Evolutionary conservation across 2,797 vertebrate genomes (phyloP).

Genomic region (Typhlichthys subterraneus): DNA sequence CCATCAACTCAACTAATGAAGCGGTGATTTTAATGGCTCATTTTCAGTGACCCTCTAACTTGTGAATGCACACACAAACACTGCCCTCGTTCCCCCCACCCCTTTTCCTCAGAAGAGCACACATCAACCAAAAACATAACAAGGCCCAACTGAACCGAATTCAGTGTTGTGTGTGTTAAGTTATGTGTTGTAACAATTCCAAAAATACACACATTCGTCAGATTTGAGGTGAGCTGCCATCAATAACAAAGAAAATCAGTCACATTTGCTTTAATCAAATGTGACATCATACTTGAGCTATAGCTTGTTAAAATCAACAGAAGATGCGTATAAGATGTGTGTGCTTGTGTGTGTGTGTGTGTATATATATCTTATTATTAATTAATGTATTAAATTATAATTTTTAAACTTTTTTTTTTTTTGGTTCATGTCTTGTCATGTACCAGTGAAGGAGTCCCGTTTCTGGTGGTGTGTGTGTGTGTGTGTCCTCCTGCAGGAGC

Average conservation of each 20-base stretch:
- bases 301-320: constrained; percentile 19
- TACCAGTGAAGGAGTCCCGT: too few species aligned
- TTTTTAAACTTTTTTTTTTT: too few species aligned
- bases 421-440: too few species aligned
- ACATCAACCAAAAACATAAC: too few species aligned
- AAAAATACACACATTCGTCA: too few species aligned
- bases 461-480: constrained; percentile 14
- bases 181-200: too few species aligned
- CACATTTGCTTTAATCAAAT: constrained; percentile 24
- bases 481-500: constrained; percentile 1
- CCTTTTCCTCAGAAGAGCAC: neutral
- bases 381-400: too few species aligned
- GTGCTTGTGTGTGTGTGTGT: neutral
- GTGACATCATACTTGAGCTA: neutral
- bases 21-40: constrained; percentile 38
- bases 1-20: constrained; percentile 53
- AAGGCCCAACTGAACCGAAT: too few species aligned
- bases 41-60: constrained; percentile 33
- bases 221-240: too few species aligned
- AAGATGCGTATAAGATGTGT: neutral
- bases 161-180: too few species aligned
- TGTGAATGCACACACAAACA: constrained; percentile 16
- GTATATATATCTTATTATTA: neutral
- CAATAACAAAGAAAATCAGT: neutral
- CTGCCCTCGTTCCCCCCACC: constrained; percentile 24